Evolutionary conservation across 2,797 vertebrate species (phyloP).

Genomic region (Gymnoscopelus microlampas): DNA sequence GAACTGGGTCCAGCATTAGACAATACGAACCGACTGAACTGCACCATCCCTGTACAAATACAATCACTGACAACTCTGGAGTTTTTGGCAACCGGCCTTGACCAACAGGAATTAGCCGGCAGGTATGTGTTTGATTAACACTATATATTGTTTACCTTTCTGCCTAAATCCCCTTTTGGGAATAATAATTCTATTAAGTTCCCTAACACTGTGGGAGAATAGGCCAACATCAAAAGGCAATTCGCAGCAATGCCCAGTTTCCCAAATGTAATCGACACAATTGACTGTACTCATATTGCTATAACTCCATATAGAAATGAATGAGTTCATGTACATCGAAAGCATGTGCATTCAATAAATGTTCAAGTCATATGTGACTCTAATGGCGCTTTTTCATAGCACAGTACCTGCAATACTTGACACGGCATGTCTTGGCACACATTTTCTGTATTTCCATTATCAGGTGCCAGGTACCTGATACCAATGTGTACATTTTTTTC

Average conservation of each 20-base stretch:
- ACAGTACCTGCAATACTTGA: too few relatives aligned
- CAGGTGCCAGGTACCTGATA: too few relatives aligned
- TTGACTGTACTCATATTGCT: background rate
- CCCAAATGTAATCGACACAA: background rate
- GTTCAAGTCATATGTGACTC: background rate
- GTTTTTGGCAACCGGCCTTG: constrained; percentile 2
- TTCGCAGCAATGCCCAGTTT: constrained; percentile 5
- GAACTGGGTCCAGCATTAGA: constrained; percentile 6
- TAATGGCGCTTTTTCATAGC: background rate
- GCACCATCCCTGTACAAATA: background rate
- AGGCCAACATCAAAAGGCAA: background rate
- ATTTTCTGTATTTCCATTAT: too few relatives aligned
- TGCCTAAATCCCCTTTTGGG: background rate
- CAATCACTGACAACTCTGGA: constrained; percentile 2
- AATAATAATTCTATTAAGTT: constrained; percentile 8
- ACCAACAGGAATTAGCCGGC: background rate
- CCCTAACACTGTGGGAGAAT: constrained; percentile 11
- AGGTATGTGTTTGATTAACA: background rate
- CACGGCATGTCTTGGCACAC: too few relatives aligned
- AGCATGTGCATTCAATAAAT: constrained; percentile 7
- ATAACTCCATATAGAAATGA: background rate
- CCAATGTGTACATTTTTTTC: too few relatives aligned
- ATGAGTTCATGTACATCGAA: background rate
- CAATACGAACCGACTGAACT: background rate
- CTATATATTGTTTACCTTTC: constrained; percentile 3